Percentiles rank a stretch among this genome's conserved stretches.
phyloP scores from a whole-genome alignment of 2,888 invertebrate species.

The Molanna angustata region DNA sequence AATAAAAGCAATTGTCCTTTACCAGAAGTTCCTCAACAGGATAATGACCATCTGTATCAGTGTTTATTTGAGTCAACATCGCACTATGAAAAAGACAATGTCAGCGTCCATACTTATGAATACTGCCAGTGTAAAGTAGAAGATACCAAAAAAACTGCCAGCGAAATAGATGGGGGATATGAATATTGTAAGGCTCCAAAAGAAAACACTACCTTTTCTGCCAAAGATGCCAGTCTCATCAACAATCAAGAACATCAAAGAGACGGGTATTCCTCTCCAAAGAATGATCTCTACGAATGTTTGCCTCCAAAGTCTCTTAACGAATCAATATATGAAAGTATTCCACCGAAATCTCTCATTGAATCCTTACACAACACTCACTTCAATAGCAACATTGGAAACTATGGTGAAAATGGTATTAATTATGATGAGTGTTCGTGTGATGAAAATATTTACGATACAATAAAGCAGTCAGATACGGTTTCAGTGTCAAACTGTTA shows the following conservation, averaged over 20 bases:
- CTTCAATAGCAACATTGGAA: background rate
- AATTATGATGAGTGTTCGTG: constrained; percentile 41
- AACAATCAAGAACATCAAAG: background rate
- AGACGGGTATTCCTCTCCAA: background rate
- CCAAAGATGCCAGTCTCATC: background rate
- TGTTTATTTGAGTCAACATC: constrained; percentile 50
- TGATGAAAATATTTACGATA: constrained; percentile 61
- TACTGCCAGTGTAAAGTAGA: constrained; percentile 45
- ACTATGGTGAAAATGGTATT: constrained; percentile 14
- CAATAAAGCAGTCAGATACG: constrained; percentile 56
- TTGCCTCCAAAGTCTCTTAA: background rate
- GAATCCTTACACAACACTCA: constrained; percentile 2
- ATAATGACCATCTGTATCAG: constrained; percentile 49
- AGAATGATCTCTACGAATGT: constrained; percentile 29
- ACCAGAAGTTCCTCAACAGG: constrained; percentile 49
- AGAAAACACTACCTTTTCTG: background rate
- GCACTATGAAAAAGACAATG: constrained; percentile 52
- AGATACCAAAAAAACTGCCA: constrained; percentile 48
- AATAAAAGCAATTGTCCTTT: constrained; percentile 51
- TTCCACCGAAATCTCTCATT: constrained; percentile 40
- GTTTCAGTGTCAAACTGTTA: constrained; percentile 57
- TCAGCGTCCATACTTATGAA: constrained; percentile 55
- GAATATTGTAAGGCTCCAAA: constrained; percentile 50
- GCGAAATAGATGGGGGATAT: constrained; percentile 53
- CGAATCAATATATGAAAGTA: constrained; percentile 50